phyloP scores from a whole-genome alignment of 2,888 invertebrate genomes.

The Drosophila pullipes region DNA sequence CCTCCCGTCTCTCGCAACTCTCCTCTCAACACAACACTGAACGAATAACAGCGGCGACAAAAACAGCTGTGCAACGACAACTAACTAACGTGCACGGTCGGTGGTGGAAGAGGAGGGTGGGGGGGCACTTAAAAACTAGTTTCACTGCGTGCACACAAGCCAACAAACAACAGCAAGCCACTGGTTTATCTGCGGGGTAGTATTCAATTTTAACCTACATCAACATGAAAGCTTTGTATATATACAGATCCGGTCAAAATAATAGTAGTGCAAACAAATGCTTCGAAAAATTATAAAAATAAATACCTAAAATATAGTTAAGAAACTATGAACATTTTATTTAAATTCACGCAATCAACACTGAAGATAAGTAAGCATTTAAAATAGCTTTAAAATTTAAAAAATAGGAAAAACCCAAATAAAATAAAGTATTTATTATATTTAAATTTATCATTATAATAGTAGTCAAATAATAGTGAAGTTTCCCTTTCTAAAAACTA shows the following conservation, averaged over 20 bases:
- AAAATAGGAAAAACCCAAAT: neutral
- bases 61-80: slow-evolving; percentile 65
- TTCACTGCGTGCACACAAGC: slow-evolving; percentile 41
- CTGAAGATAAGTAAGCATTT: neutral
- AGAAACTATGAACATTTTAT: neutral
- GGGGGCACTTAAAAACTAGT: slow-evolving; percentile 60
- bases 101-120: neutral
- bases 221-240: slow-evolving; percentile 44
- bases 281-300: neutral
- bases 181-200: slow-evolving; percentile 24
- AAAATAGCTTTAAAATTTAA: neutral
- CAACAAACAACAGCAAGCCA: slow-evolving; percentile 9
- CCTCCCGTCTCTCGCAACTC: neutral
- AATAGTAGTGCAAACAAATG: neutral
- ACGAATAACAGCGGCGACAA: slow-evolving; percentile 37
- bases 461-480: neutral
- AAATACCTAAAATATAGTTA: neutral
- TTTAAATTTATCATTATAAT: neutral
- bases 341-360: neutral
- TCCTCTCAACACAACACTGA: slow-evolving; percentile 15
- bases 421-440: neutral
- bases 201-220: slow-evolving; percentile 68
- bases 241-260: slow-evolving; percentile 4
- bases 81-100: slow-evolving; percentile 1
- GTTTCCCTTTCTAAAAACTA: neutral